These are phyloP conservation scores for Nyctibius grandis DNA, from an alignment of 2,797 vertebrate species.

Conservation along the genomic window DNA sequence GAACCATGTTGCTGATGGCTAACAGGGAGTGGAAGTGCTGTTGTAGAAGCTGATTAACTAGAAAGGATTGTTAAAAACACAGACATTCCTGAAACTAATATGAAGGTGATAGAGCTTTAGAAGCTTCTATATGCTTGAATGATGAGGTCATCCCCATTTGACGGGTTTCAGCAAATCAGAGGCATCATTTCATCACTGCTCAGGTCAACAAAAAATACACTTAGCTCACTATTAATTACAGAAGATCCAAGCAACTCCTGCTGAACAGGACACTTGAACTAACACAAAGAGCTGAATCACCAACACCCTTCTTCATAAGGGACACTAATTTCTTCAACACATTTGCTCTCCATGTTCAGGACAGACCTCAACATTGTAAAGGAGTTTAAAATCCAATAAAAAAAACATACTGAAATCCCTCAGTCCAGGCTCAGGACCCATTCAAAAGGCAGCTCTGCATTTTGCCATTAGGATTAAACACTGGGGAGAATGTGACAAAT, in stretches of 20 bases:
- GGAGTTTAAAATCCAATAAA: background rate
- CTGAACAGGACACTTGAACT: background rate
- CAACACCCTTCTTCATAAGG: background rate
- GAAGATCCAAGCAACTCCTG: conserved; percentile 26
- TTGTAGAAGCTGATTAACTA: background rate
- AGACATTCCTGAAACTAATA: conserved; percentile 1
- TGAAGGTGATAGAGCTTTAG: background rate
- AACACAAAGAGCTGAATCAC: background rate
- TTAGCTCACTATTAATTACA: conserved; percentile 44
- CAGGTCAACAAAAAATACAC: background rate
- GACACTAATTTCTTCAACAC: background rate
- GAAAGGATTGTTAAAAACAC: background rate
- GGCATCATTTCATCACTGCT: background rate
- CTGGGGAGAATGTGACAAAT: background rate
- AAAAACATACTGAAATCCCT: background rate
- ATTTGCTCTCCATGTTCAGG: background rate
- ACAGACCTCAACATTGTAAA: background rate
- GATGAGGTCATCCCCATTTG: conserved; percentile 24
- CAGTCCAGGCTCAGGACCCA: background rate
- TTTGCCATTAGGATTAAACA: background rate
- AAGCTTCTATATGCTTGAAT: background rate
- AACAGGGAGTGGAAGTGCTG: background rate
- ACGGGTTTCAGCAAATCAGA: conserved; percentile 17
- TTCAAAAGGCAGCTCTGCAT: background rate
- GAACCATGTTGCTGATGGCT: background rate